Evolutionary conservation across 2,888 invertebrate genomes (phyloP), one percentile per base, ranked within the genome.

Genomic region (Acanthosoma haemorrhoidale): DNA sequence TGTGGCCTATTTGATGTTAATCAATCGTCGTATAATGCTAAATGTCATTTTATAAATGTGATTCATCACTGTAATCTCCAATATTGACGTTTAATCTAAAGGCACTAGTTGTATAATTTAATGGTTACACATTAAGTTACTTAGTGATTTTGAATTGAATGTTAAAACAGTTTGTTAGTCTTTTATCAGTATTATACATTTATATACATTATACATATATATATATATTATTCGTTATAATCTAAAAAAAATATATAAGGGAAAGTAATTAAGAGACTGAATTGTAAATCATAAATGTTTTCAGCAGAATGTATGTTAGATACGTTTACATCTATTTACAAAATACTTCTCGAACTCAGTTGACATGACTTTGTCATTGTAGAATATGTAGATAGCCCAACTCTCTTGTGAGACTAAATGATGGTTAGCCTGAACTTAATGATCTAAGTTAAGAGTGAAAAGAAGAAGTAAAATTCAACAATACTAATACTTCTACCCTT

Each of bases 121-220:
- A 51, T 6, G 3, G n/a, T 51, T n/a, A 5, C 51, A n/a, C 18
- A 51, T 25, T 51, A 13, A 51, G 5, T 13, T 25, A 51, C 6
- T 29, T 25, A 25, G n/a, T 51, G 29, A n/a, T 25, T 51, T 51
- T 51, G 13, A 25, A 25, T 25, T 51, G 25, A 51, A 9, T 51
- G 51, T 51, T 51, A 51, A n/a, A 25, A 51, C 6, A n/a, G 16
- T 41, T 41, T 11, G 11, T 41, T 41, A 18, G 9, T 51, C 13
- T 51, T 25, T n/a, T 51, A 51, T 51, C 51, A 51, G 51, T 51
- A 51, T 51, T 51, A 51, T n/a, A n/a, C n/a, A n/a, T n/a, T n/a
- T n/a, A n/a, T n/a, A n/a, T n/a, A n/a, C n/a, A n/a, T n/a, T n/a
- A n/a, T n/a, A n/a, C n/a, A n/a, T n/a, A n/a, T n/a, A n/a, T n/a